phyloP scores from a whole-genome alignment of 2,888 invertebrate genomes.

The Meganola albula region DNA sequence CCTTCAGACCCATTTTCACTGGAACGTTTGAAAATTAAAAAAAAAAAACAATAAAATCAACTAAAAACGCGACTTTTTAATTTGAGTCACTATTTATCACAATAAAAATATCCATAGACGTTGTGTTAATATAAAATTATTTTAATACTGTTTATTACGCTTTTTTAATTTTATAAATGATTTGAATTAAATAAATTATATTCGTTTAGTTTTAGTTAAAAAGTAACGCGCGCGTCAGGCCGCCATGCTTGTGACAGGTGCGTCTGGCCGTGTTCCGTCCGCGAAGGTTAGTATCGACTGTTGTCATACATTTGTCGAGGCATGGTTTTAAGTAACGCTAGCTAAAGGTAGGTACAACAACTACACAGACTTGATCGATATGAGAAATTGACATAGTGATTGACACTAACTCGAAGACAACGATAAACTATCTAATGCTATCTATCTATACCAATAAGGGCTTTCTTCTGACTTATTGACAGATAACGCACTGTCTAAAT shows the following conservation, averaged over 20 bases:
- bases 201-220: constrained; percentile 25
- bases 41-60: constrained; percentile 19
- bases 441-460: no score
- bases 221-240: constrained; percentile 46
- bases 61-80: constrained; percentile 25
- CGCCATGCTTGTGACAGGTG: constrained; percentile 43
- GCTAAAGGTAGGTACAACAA: constrained; percentile 28
- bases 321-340: constrained; percentile 65
- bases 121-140: constrained; percentile 1
- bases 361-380: constrained; percentile 26
- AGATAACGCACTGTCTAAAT: no score
- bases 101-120: constrained; percentile 13
- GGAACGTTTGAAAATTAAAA: constrained; percentile 23
- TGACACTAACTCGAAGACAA: no score
- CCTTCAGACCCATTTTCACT: constrained; percentile 71
- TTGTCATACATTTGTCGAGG: constrained; percentile 47
- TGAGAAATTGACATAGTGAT: constrained; percentile 43
- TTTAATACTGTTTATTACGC: constrained; percentile 1
- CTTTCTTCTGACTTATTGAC: no score
- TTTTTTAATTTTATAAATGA: constrained; percentile 5
- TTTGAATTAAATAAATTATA: constrained; percentile 8
- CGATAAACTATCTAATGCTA: no score
- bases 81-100: constrained; percentile 24
- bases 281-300: constrained; percentile 63
- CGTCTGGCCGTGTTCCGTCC: constrained; percentile 39